Conservation (phyloP, 1,140 invertebrate species). For the Plectrocnemia conspersa region DNA sequence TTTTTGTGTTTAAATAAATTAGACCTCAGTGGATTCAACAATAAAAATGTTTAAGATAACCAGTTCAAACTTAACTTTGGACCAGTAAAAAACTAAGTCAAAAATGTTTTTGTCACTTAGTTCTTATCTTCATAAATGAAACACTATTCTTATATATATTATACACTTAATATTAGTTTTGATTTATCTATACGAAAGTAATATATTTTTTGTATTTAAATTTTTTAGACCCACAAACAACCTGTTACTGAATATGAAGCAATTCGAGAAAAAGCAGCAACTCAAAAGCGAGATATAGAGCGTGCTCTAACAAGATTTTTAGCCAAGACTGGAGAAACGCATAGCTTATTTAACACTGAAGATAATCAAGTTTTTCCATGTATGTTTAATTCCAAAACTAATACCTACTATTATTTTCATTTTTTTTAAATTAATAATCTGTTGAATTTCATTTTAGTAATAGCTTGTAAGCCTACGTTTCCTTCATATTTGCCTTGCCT, state of each 20-base stretch:
- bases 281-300: conserved; percentile 91
- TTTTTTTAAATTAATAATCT: conserved; percentile 20
- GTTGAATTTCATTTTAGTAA: conserved; percentile 61
- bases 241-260: conserved; percentile 96
- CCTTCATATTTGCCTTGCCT: conserved; percentile 82
- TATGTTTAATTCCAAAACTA: conserved; percentile 51
- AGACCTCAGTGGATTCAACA: too few species aligned
- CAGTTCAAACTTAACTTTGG: too few species aligned
- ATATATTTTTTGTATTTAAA: conserved; percentile 18
- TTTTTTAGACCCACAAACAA: conserved; percentile 85
- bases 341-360: conserved; percentile 85
- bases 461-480: conserved; percentile 77
- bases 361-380: conserved; percentile 80
- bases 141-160: not conserved
- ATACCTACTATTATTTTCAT: conserved; percentile 15
- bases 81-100: too few species aligned
- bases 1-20: too few species aligned
- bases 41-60: too few species aligned
- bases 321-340: conserved; percentile 88
- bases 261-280: conserved; percentile 88
- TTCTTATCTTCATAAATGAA: not conserved
- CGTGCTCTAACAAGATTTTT: conserved; percentile 89
- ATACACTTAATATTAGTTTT: not conserved
- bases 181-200: not conserved
- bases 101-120: too few species aligned